A percentile compares a stretch with the other conserved stretches of the same genome.
These are phyloP conservation scores for Pollicipes pollicipes DNA, from an alignment of 1,140 invertebrate species.

Conservation along the genomic window DNA sequence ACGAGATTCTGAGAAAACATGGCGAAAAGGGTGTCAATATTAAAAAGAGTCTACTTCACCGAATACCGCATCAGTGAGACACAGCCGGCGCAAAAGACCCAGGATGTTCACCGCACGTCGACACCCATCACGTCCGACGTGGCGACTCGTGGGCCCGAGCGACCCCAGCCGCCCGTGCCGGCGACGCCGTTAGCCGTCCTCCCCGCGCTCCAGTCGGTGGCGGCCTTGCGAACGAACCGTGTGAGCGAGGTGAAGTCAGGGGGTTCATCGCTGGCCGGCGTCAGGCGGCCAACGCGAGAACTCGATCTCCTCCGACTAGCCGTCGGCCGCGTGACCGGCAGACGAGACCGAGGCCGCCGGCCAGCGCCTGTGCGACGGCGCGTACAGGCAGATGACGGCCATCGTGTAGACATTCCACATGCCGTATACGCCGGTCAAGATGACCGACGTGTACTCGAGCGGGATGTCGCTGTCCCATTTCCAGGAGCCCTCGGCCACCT, in stretches of 20 bases:
- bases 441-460: slow-evolving; percentile 83
- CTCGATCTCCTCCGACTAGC: slow-evolving; percentile 76
- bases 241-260: slow-evolving; percentile 75
- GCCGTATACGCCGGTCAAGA: slow-evolving; percentile 94
- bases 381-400: slow-evolving; percentile 83
- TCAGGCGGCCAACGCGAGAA: slow-evolving; percentile 48
- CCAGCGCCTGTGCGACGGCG: slow-evolving; percentile 93
- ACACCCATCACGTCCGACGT: no score
- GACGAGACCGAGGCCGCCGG: no score
- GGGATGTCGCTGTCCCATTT: slow-evolving; percentile 82
- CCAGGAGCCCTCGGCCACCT: slow-evolving; percentile 81
- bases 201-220: slow-evolving; percentile 67
- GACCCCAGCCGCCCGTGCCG: no score
- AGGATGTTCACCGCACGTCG: no score
- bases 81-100: no score
- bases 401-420: slow-evolving; percentile 99
- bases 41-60: no score
- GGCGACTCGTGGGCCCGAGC: no score
- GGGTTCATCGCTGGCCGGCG: slow-evolving; percentile 33
- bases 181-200: no score
- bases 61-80: no score
- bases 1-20: no score
- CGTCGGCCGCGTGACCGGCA: slow-evolving; percentile 20
- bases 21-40: no score
- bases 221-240: slow-evolving; percentile 66